phyloP scores from a whole-genome alignment of 1,140 invertebrate species.

The Idris sp. region DNA sequence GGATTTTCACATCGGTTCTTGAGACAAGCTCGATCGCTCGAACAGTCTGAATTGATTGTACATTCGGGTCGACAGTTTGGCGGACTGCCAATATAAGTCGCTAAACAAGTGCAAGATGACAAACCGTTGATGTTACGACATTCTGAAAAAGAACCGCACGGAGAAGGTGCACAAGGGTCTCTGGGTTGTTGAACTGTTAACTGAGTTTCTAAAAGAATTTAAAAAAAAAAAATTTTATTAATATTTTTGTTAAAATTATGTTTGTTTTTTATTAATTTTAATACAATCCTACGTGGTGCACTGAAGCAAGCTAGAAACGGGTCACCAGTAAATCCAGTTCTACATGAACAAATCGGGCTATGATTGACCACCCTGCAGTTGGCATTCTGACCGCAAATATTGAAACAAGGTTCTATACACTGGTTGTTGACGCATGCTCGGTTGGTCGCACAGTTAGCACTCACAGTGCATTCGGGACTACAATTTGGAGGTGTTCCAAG shows the following conservation, averaged over 20 bases:
- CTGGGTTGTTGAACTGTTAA: slow-evolving; percentile 65
- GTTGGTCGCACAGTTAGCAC: slow-evolving; percentile 81
- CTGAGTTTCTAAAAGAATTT: slow-evolving; percentile 26
- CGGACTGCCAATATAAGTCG: slow-evolving; percentile 80
- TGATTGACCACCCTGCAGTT: slow-evolving; percentile 83
- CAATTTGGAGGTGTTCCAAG: slow-evolving; percentile 85
- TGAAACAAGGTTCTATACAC: slow-evolving; percentile 85
- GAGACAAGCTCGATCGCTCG: slow-evolving; percentile 81
- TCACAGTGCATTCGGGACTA: slow-evolving; percentile 84
- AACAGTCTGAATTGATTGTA: slow-evolving; percentile 83
- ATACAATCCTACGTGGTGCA: slow-evolving; percentile 59
- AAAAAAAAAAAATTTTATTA: too few species aligned
- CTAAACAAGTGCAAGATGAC: slow-evolving; percentile 82
- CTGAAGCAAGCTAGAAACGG: slow-evolving; percentile 81
- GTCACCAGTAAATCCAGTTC: slow-evolving; percentile 83
- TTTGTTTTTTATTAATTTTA: too few species aligned
- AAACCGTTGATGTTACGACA: slow-evolving; percentile 76
- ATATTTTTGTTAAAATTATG: not conserved
- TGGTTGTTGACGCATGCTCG: slow-evolving; percentile 82
- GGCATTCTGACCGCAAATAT: slow-evolving; percentile 83
- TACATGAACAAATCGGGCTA: slow-evolving; percentile 79
- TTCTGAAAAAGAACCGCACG: slow-evolving; percentile 79
- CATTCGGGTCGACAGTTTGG: slow-evolving; percentile 85
- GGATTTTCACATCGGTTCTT: slow-evolving; percentile 81
- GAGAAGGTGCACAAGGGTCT: slow-evolving; percentile 79